phyloP scores from a whole-genome alignment of 2,113 vertebrate genomes.

The Anolis sagrei region DNA sequence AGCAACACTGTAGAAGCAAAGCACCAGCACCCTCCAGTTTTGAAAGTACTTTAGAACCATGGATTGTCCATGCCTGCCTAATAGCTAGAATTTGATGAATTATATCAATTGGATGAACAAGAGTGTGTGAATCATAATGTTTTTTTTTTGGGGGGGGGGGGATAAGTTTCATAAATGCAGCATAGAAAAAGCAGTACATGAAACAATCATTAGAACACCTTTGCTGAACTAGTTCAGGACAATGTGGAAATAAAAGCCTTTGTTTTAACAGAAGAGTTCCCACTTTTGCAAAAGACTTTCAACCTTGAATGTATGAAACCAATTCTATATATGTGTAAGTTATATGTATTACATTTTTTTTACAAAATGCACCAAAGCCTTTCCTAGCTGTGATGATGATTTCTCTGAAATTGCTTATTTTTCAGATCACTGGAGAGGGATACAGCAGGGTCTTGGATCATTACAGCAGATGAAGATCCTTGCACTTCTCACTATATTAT shows the following conservation, averaged over 20 bases:
- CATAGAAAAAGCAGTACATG: not conserved
- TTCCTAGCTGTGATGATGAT: slow-evolving; percentile 66
- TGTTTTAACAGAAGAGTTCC: slow-evolving; percentile 29
- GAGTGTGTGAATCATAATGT: not conserved
- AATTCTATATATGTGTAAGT: slow-evolving; percentile 48
- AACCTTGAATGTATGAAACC: slow-evolving; percentile 55
- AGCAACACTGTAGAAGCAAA: too few species aligned
- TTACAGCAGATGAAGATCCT: slow-evolving; percentile 70
- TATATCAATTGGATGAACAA: too few species aligned
- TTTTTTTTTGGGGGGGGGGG: not conserved
- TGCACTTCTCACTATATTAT: slow-evolving; percentile 58
- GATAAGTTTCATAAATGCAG: not conserved
- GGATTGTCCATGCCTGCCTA: too few species aligned
- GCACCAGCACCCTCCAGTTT: too few species aligned
- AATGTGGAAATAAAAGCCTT: slow-evolving; percentile 41
- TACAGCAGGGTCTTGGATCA: slow-evolving; percentile 62
- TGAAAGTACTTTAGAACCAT: too few species aligned
- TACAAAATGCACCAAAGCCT: slow-evolving; percentile 57
- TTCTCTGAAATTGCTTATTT: slow-evolving; percentile 76
- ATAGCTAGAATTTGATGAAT: too few species aligned
- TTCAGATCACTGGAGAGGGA: slow-evolving; percentile 72
- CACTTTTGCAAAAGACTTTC: slow-evolving; percentile 48
- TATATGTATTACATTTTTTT: slow-evolving; percentile 38
- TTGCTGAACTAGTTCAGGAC: slow-evolving; percentile 25
- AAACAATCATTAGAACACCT: not conserved